phyloP scores from a whole-genome alignment of 2,888 invertebrate genomes.

The Amblyjoppa fuscipennis region DNA sequence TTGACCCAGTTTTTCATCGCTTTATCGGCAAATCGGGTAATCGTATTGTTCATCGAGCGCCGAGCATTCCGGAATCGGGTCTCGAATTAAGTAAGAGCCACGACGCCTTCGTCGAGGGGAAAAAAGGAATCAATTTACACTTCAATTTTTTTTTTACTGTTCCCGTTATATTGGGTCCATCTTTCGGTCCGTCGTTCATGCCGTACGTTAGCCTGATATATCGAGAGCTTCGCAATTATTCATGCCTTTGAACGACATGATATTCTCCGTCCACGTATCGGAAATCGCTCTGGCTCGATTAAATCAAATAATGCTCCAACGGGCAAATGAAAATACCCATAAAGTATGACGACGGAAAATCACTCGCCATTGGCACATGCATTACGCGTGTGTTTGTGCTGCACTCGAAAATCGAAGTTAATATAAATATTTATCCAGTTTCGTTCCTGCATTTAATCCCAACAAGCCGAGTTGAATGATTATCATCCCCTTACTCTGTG shows the following conservation, averaged over 20 bases:
- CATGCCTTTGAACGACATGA: neutral
- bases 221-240: neutral
- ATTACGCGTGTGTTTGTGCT: neutral
- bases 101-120: too few species aligned
- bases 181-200: neutral
- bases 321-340: constrained; percentile 33
- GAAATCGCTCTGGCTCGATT: constrained; percentile 25
- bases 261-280: neutral
- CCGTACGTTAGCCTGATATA: neutral
- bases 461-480: constrained; percentile 26
- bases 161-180: neutral
- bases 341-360: neutral
- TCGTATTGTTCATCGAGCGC: too few species aligned
- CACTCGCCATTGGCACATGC: neutral
- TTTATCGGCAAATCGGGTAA: neutral
- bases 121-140: neutral
- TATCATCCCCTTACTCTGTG: constrained; percentile 12
- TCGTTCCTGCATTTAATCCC: constrained; percentile 6
- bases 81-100: too few species aligned
- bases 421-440: constrained; percentile 51
- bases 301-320: constrained; percentile 38
- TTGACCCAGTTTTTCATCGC: constrained; percentile 36
- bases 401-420: neutral
- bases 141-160: neutral
- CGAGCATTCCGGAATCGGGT: too few species aligned